Evolutionary conservation across 2,797 vertebrate genomes (phyloP).

Genomic region (Gallinago stenura): DNA sequence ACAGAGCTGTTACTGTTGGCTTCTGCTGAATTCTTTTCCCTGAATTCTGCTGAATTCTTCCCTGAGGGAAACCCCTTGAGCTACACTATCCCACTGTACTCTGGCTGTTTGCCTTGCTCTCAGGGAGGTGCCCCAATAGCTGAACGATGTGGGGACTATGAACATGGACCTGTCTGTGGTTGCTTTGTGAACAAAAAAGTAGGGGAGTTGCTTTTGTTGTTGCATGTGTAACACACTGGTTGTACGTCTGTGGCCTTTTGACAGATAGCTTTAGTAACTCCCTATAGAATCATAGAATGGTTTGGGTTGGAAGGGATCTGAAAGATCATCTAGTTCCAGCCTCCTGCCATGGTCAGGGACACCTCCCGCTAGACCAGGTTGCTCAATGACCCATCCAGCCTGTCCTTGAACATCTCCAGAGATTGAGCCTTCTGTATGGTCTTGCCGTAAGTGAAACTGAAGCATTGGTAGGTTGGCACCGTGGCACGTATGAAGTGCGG

Average conservation of each 20-base stretch:
- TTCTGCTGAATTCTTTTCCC: not conserved
- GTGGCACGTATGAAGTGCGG: fast-evolving
- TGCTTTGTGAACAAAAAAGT: not conserved
- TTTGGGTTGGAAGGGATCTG: not conserved
- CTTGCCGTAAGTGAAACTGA: not conserved
- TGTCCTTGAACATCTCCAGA: not conserved
- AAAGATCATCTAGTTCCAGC: not conserved
- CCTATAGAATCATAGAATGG: not conserved
- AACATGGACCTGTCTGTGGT: not conserved
- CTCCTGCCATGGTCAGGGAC: not conserved
- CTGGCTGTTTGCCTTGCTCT: not conserved
- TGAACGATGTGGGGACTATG: not conserved
- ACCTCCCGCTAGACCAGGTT: not conserved
- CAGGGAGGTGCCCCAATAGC: not conserved
- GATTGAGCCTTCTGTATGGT: not conserved
- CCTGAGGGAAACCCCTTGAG: not conserved
- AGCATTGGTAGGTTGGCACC: not conserved
- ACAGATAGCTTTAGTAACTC: not conserved
- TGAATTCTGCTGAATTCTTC: not conserved
- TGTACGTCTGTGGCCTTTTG: not conserved
- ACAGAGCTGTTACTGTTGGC: not conserved
- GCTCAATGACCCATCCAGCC: not conserved
- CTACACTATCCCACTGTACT: not conserved
- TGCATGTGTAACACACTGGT: fast-evolving
- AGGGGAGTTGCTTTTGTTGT: not conserved